Base-by-base conservation (phyloP, 1,140 invertebrate species). In the Scaptodrosophila lebanonensis region DNA sequence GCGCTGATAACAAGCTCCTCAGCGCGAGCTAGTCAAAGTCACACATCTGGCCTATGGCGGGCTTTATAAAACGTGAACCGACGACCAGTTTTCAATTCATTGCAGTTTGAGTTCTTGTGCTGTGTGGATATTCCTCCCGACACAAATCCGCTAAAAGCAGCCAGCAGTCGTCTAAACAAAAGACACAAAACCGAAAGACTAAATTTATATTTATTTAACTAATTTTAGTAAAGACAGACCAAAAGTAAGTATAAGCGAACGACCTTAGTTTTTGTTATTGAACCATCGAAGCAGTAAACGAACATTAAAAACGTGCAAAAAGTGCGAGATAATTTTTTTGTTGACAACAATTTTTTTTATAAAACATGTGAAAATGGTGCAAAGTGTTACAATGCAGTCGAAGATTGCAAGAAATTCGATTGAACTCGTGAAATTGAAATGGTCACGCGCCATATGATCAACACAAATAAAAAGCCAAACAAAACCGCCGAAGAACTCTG, bases 81-180 rank as follows among this genome's bases (percentile, higher is more conserved):
- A 38, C 68, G 76, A 85, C 83, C 83, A 84, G 83, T 85, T 85
- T 85, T 85, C 60, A 64, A 73, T 75, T 85, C 83, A 85, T 85
- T 85, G 83, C 79, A 83, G 73, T 85, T 85, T 76, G 77, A 85
- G 83, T 85, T 85, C 77, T 85, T 85, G 83, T 85, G 75, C 83
- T 83, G 83, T 84, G 77, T 83, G 83, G 83, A 82, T 76, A 66
- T 61, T 65, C 54, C 62, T 69, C 66, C 66, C 57, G 73, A 83
- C 73, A 83, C 83, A 79, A 75, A 68, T 59, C 72, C 68, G 65
- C 56, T 75, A 39, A 63, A 58, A 58, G 60, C 70, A 64, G 68
- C 63, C 66, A 69, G 70, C 68, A 79, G 64, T 65, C 65, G 77
- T 72, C 65, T 76, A 72, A 61, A 58, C 59, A 35, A 77, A 66